Evolutionary conservation across 2,113 vertebrate genomes (phyloP), one percentile per base, ranked within the genome.

Genomic region (Recurvirostra avosetta): DNA sequence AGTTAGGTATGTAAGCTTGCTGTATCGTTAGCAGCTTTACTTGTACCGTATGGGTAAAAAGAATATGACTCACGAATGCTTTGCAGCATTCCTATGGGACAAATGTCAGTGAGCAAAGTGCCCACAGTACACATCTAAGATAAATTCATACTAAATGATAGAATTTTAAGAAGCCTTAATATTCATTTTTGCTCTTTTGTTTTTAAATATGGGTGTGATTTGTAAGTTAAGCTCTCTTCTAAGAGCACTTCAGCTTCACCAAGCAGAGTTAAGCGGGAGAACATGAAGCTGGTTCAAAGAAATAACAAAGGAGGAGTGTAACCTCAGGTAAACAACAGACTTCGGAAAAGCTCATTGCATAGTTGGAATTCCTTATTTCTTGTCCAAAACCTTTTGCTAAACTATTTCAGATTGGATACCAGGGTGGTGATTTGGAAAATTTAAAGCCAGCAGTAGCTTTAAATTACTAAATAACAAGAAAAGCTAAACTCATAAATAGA

Each of bases 341-440:
- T 40, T 89, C 0, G 45, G n/a, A 55, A 87, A 52, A 61, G 0
- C 5, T 58, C 14, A 52, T 50, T 53, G 19, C 6, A 5, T 53
- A 52, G 17, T 63, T 85, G 61, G 36, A 70, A n/a, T 90, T 90
- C 45, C 58, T 62, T n/a, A n/a, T 77, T 87, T 77, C 34, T 91
- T 89, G 10, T 77, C 53, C 38, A 41, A 82, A 92, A 67, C 1
- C 29, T 36, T 79, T 82, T 92, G 27, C 5, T 34, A 76, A 75
- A 15, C 12, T 72, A 27, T 94, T 95, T 94, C 34, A 62, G 41
- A 21, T 29, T 86, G 40, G 43, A 30, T 77, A 34, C n/a, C 23
- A 78, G 55, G 25, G 47, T 56, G 25, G 34, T 68, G 12, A 76
- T 86, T 52, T 62, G 53, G 14, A 50, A 93, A 71, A 47, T 63